phyloP scores from a whole-genome alignment of 2,113 vertebrate species.

The Pomatostomus ruficeps region DNA sequence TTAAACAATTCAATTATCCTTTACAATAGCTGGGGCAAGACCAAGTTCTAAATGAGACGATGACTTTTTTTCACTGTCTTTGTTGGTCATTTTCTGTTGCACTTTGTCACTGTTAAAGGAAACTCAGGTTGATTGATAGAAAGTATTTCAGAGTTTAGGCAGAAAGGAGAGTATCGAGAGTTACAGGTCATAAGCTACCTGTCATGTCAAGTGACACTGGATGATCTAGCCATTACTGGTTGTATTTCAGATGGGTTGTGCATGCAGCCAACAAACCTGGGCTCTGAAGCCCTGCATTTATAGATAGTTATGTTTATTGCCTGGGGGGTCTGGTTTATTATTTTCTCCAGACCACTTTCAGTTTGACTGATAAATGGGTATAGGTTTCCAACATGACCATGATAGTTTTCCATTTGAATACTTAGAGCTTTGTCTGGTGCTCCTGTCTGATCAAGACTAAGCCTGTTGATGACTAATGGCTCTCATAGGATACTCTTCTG shows the following conservation, averaged over 20 bases:
- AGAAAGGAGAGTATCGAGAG: background rate
- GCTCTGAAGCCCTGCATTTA: background rate
- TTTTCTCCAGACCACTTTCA: background rate
- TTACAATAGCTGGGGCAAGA: slow-evolving; percentile 17
- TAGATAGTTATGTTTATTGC: background rate
- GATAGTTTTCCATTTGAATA: background rate
- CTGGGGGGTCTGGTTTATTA: background rate
- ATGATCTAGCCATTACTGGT: background rate
- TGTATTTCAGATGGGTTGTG: background rate
- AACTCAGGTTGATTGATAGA: background rate
- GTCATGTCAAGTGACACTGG: background rate
- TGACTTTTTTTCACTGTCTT: background rate
- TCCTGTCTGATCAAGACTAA: background rate
- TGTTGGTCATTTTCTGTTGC: background rate
- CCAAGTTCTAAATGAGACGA: slow-evolving; percentile 23
- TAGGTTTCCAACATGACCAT: background rate
- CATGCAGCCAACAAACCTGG: background rate
- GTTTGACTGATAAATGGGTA: background rate
- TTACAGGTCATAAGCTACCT: background rate
- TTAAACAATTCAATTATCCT: slow-evolving; percentile 53
- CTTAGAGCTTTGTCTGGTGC: background rate
- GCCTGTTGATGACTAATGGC: background rate
- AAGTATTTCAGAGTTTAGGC: background rate
- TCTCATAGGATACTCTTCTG: background rate
- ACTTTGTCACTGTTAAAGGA: background rate